These are phyloP conservation scores for Aphelocoma coerulescens DNA, from an alignment of 2,113 vertebrate genomes.

Conservation along the genomic window DNA sequence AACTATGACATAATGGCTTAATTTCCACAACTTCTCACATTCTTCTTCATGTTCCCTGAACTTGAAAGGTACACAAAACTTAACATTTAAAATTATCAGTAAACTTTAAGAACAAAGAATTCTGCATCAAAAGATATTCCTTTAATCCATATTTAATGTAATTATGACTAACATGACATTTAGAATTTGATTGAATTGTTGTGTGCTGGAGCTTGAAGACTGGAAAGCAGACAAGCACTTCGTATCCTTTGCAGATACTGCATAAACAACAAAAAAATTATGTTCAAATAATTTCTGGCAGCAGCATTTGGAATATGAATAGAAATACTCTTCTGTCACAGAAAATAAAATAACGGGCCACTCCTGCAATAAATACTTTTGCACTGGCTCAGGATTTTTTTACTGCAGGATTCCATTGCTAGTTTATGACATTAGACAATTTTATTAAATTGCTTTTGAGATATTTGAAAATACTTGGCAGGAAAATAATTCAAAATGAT, in stretches of 20 bases:
- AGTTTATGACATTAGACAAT: not conserved
- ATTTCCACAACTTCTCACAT: not conserved
- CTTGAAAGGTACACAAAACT: not conserved
- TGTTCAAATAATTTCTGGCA: not conserved
- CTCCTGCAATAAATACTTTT: not conserved
- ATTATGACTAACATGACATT: slow-evolving; percentile 16
- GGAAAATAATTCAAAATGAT: not conserved
- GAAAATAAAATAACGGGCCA: not conserved
- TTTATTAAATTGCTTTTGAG: not conserved
- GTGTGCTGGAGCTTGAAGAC: not conserved
- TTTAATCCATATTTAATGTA: slow-evolving; percentile 50
- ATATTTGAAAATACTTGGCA: not conserved
- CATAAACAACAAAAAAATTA: not conserved
- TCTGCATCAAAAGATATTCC: not conserved
- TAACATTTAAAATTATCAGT: not conserved
- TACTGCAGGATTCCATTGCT: not conserved
- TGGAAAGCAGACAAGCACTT: not conserved
- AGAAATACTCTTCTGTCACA: not conserved
- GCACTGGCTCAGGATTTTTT: not conserved
- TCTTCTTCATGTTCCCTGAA: not conserved
- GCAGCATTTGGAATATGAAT: not conserved
- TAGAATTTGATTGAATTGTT: slow-evolving; percentile 4
- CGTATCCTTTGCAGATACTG: not conserved
- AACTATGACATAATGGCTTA: not conserved
- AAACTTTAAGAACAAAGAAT: slow-evolving; percentile 9